Base-by-base conservation (phyloP, 2,797 vertebrate species). In the Paramormyrops hopkinsi region DNA sequence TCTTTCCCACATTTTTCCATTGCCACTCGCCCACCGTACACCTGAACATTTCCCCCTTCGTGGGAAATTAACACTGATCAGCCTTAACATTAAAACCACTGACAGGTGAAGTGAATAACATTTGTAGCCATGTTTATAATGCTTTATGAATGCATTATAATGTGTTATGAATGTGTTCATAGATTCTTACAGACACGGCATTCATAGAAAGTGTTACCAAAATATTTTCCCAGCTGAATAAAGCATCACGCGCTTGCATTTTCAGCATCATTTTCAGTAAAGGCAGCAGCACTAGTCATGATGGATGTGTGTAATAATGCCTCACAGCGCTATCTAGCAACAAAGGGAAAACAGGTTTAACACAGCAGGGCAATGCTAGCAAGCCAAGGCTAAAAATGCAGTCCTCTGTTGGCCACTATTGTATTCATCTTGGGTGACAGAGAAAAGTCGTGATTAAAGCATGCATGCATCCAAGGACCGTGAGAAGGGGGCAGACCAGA, bases 271-370 rank as follows among this genome's bases (percentile, higher is more conserved):
- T 14, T 33, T 53, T 22, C 12, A 86, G 50, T 84, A 84, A 50
- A 84, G 19, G n/a, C 46, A 86, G 22, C 41, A 19, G 11, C 22
- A 33, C 46, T 54, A 19, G 51, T 54, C 44, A 29, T 84, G 84
- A 86, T 84, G 84, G 14, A 86, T 86, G n/a, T 17, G 19, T 86
- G 48, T 19, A 51, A 53, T 86, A 86, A 86, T 86, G 51, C 22
- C 50, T 86, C n/a, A 46, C 25, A 54, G 29, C 12, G 12, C 84
- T 53, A 54, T 86, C 25, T 29, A 86, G 17, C 84, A 53, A 50
- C 41, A 33, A 73, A 73, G 25, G 29, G 8, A 29, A 73, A 73
- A 73, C 73, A n/a, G 73, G 37, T 44, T 19, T 79, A 33, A 69
- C 12, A 29, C 29, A 33, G 11, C 65, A 69, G 65, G 65, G 65